Percentiles rank a stretch among this genome's conserved stretches.
phyloP scores from a whole-genome alignment of 2,888 invertebrate species.

The Colletes collaris region DNA sequence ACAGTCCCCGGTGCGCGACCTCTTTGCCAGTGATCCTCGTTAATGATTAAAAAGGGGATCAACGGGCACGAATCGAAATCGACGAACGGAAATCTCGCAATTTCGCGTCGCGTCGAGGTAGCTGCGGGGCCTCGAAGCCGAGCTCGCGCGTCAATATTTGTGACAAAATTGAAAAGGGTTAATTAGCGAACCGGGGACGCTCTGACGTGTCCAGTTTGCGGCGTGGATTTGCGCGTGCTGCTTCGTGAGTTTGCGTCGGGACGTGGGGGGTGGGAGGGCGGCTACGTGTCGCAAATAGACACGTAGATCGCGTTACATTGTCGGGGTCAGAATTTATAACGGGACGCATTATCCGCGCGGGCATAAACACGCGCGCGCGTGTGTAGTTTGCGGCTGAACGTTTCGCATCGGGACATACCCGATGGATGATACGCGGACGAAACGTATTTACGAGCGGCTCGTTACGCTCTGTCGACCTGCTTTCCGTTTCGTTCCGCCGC shows the following conservation, averaged over 20 bases:
- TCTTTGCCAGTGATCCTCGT: slow-evolving; percentile 41
- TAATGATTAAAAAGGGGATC: slow-evolving; percentile 57
- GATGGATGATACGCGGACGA: slow-evolving; percentile 32
- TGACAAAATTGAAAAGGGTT: slow-evolving; percentile 70
- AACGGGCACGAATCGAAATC: slow-evolving; percentile 43
- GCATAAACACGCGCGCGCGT: slow-evolving; percentile 44
- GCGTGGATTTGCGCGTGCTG: slow-evolving; percentile 52
- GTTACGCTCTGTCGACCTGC: slow-evolving; percentile 27
- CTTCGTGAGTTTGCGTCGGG: slow-evolving; percentile 25
- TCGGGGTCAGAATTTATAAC: slow-evolving; percentile 56
- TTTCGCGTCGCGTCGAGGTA: slow-evolving; percentile 45
- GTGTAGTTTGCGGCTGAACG: slow-evolving; percentile 37
- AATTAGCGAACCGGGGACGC: slow-evolving; percentile 65
- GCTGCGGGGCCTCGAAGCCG: slow-evolving; percentile 16
- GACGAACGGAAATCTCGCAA: slow-evolving; percentile 45
- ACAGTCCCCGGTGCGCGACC: slow-evolving; percentile 18
- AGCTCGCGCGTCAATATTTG: slow-evolving; percentile 66
- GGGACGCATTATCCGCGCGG: slow-evolving; percentile 50
- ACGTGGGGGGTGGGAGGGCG: not conserved
- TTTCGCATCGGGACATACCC: slow-evolving; percentile 22
- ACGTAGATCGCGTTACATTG: slow-evolving; percentile 50
- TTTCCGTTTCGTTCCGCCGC: slow-evolving; percentile 45
- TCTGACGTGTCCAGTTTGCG: slow-evolving; percentile 56
- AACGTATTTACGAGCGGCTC: slow-evolving; percentile 43
- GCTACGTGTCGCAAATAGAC: slow-evolving; percentile 49